These are phyloP conservation scores for Eurytoma californica DNA, from an alignment of 2,888 invertebrate species.

Conservation along the genomic window DNA sequence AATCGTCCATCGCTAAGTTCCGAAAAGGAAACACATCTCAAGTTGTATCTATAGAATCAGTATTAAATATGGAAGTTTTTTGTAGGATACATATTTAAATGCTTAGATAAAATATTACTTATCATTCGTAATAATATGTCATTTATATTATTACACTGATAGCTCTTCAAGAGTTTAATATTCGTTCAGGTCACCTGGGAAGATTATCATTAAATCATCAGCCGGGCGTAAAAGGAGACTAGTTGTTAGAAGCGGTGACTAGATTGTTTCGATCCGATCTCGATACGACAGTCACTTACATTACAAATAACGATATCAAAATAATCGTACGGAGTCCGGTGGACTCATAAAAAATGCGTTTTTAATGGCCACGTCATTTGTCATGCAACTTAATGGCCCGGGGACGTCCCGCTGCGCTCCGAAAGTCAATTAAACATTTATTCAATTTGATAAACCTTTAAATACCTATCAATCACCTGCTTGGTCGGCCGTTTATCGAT, in stretches of 20 bases:
- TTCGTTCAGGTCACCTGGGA: background rate
- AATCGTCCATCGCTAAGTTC: too few relatives aligned
- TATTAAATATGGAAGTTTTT: too few relatives aligned
- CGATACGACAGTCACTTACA: background rate
- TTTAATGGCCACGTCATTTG: slow-evolving; percentile 39
- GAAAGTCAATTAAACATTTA: slow-evolving; percentile 44
- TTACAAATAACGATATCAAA: slow-evolving; percentile 9
- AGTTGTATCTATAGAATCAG: too few relatives aligned
- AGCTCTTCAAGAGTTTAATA: too few relatives aligned
- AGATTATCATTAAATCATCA: background rate
- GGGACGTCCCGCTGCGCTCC: background rate
- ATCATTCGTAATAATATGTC: background rate
- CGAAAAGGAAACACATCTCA: too few relatives aligned
- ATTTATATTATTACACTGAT: background rate
- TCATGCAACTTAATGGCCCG: slow-evolving; percentile 29
- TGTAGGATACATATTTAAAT: too few relatives aligned
- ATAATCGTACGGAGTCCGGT: background rate
- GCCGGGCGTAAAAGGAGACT: background rate
- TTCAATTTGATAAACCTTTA: slow-evolving; percentile 49
- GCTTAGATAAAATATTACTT: background rate
- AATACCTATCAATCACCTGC: slow-evolving; percentile 49
- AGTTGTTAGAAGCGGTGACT: background rate
- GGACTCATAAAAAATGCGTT: slow-evolving; percentile 17
- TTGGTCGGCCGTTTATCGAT: slow-evolving; percentile 5
- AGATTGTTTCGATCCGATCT: background rate